Percentiles rank a stretch among this genome's conserved stretches.
These are phyloP conservation scores for Drepana arcuata DNA, from an alignment of 1,140 invertebrate species.

Conservation along the genomic window DNA sequence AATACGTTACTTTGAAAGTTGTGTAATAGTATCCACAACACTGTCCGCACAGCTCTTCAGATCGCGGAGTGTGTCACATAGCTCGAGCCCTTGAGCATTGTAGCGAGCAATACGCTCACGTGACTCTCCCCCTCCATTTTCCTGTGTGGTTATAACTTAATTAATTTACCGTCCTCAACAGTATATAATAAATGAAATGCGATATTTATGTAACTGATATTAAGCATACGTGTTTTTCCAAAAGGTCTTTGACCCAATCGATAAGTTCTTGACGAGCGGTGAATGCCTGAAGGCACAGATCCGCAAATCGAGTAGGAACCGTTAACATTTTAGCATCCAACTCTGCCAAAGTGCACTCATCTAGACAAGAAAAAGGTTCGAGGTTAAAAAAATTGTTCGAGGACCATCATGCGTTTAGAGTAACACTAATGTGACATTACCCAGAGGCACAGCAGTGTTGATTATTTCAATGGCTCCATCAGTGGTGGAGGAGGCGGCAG, in stretches of 20 bases:
- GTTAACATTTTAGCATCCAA: constrained; percentile 32
- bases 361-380: constrained; percentile 21
- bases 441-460: constrained; percentile 26
- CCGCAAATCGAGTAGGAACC: constrained; percentile 41
- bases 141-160: too few relatives aligned
- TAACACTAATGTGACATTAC: too few relatives aligned
- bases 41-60: constrained; percentile 36
- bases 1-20: constrained; percentile 38
- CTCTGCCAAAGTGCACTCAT: constrained; percentile 34
- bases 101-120: constrained; percentile 38
- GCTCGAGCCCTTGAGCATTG: constrained; percentile 42
- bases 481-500: constrained; percentile 19
- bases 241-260: constrained; percentile 50
- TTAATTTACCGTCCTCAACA: too few relatives aligned
- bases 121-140: constrained; percentile 21
- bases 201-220: too few relatives aligned
- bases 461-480: constrained; percentile 35
- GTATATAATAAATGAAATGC: too few relatives aligned
- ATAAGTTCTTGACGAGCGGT: constrained; percentile 51
- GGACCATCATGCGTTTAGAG: too few relatives aligned
- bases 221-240: constrained; percentile 33
- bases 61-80: constrained; percentile 43
- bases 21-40: constrained; percentile 33
- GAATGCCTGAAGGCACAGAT: constrained; percentile 53
- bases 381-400: too few relatives aligned